Conservation (phyloP, 2,888 invertebrate genomes). For the Melanargia galathea region DNA sequence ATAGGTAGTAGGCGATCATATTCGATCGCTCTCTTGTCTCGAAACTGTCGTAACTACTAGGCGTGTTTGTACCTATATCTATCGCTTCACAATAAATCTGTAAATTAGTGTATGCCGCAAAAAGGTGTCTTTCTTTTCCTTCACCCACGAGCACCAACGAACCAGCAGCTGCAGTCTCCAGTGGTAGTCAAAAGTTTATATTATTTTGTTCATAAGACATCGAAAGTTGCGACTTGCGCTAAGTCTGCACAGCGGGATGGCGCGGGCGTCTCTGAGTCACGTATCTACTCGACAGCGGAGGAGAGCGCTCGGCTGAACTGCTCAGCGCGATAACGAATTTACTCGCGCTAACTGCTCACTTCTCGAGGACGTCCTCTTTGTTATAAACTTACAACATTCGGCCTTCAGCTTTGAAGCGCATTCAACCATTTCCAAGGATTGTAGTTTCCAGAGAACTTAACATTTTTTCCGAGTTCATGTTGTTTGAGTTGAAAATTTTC, state of each 20-base stretch:
- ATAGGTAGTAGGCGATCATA: no score
- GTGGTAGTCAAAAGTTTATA: background rate
- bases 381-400: slow-evolving; percentile 13
- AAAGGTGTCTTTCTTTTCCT: no score
- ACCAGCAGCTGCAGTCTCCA: no score
- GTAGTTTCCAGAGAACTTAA: background rate
- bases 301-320: slow-evolving; percentile 29
- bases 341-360: slow-evolving; percentile 31
- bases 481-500: no score
- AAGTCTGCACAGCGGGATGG: slow-evolving; percentile 15
- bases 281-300: slow-evolving; percentile 25
- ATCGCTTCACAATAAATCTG: no score
- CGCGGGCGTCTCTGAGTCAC: slow-evolving; percentile 30
- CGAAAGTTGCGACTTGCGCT: slow-evolving; percentile 13
- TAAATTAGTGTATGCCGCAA: no score
- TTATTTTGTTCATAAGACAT: background rate
- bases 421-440: slow-evolving; percentile 9
- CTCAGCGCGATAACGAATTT: slow-evolving; percentile 28
- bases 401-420: background rate
- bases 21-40: no score
- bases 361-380: slow-evolving; percentile 24
- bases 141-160: no score
- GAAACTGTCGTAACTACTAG: no score
- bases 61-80: no score
- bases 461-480: background rate